Percentiles rank a stretch among this genome's conserved stretches.
Conservation (phyloP, 2,888 invertebrate genomes). For the Platypus cylindrus region DNA sequence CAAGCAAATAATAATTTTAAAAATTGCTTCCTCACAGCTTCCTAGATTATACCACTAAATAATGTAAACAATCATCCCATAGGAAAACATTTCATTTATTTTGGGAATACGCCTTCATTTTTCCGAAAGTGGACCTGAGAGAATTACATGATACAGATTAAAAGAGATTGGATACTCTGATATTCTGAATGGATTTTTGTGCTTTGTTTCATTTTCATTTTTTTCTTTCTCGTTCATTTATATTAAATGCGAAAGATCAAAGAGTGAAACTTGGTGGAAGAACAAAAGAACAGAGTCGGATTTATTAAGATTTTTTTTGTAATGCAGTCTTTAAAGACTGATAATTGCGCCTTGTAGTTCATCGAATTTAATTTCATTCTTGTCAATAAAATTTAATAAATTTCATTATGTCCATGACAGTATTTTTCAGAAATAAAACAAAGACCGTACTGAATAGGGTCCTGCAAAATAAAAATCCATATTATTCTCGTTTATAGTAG, state of each 20-base stretch:
- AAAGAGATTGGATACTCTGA: slow-evolving; percentile 36
- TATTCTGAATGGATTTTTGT: slow-evolving; percentile 30
- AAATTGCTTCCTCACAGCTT: no score
- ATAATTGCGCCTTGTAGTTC: neutral
- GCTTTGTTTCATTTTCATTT: slow-evolving; percentile 28
- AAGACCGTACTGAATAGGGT: neutral
- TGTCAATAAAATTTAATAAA: neutral
- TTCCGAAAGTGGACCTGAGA: slow-evolving; percentile 35
- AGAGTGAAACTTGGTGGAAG: slow-evolving; percentile 8
- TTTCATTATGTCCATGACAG: neutral
- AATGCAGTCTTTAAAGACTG: no score
- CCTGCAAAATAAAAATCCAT: slow-evolving; percentile 2
- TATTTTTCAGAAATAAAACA: neutral
- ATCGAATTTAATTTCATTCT: neutral
- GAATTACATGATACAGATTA: slow-evolving; percentile 37
- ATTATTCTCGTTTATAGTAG: slow-evolving; percentile 1
- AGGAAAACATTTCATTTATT: slow-evolving; percentile 36
- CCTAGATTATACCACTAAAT: slow-evolving; percentile 27
- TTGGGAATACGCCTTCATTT: slow-evolving; percentile 36
- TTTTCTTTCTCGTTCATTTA: slow-evolving; percentile 22
- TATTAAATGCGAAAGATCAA: slow-evolving; percentile 19
- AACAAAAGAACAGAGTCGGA: slow-evolving; percentile 2
- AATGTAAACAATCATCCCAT: slow-evolving; percentile 29
- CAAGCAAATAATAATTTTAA: no score
- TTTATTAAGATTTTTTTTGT: neutral